Base-by-base conservation (phyloP, 2,797 vertebrate genomes). In the Sternarchorhynchus goeldii region DNA sequence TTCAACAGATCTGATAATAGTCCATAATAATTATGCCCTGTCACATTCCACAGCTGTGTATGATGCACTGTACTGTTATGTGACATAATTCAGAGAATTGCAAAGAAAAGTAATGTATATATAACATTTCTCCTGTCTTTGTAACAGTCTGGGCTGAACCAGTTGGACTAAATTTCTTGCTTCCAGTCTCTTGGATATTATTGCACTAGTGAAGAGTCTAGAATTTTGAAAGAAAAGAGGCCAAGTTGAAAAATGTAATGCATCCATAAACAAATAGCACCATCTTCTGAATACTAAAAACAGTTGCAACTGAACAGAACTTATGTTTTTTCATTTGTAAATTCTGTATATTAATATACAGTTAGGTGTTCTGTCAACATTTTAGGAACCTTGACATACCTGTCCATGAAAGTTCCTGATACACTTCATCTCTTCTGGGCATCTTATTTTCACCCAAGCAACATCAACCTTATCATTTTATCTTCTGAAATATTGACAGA, bases 251-350 rank as follows among this genome's bases (percentile, higher is more conserved):
- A 89, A 79, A 88, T 88, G 90, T 85, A 88, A 90, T 90, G 88
- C 90, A 91, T 91, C 89, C 89, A 91, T 90, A 92, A 92, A 93
- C 88, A 92, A 92, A 93, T 90, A 91, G 89, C 89, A 90, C 88
- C 90, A 88, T 92, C 90, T 91, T 90, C 90, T 89, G 92, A 92
- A 93, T 92, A 90, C 82, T 84, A 85, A 91, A 90, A 91, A 89
- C 87, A 86, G 84, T 73, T 83, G 81, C 86, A 88, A 77, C 88
- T 86, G 88, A 91, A 88, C 87, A 86, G 75, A 79, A 79, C 83
- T 79, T 79, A 17, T n/a, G 58, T 29, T 31, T 5, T 78, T 57
- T 78, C 16, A 67, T 50, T 18, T 70, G 45, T 53, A 32, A 25
- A 18, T n/a, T 32, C 67, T 20, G 31, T 55, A 36, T 2, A 31